Base-by-base conservation (phyloP, 1,140 invertebrate genomes). In the Ctenoplectra terminalis region DNA sequence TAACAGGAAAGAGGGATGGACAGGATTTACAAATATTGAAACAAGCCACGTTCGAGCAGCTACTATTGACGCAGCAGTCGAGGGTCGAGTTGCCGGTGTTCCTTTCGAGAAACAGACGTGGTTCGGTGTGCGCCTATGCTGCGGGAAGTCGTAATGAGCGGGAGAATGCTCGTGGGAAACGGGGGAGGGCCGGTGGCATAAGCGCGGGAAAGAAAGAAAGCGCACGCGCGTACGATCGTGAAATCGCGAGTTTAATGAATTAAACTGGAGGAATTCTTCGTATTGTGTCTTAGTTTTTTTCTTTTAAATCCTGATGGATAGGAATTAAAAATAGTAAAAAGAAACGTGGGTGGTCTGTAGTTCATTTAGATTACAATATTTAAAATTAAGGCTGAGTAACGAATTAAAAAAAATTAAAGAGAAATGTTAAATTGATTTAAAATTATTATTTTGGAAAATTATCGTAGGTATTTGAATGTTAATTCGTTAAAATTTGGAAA, bases 101-200 rank as follows among this genome's bases (percentile, higher is more conserved):
- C 79, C 79, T 58, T 82, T 67, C 56, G 71, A 81, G 82, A 82
- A 74, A 81, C 72, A 80, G 76, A 86, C 84, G 67, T 69, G 75
- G 67, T 37, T 83, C 88, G 58, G 67, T 40, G 48, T 79, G 74
- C 73, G 83, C 15, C 87, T 85, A 88, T 83, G 74, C 69, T 29
- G 74, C 74, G 84, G 91, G 91, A 92, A 90, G 90, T 90, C 84
- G 77, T 92, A 92, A 92, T 90, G 90, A 92, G 90, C 86, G 34
- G 58, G 34, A 71, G 67, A 26, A 61, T 40, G 86, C 69, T 83
- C 91, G 90, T 92, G 91, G 90, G 91, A 92, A 91, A 87, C 81
- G 56, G 63, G 74, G 71, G 76, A 69, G 77, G 86, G 66, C 29
- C 52, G 70, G 20, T 77, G 52, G 67, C 40, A 64, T 74, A 83